Percentiles rank a stretch among this genome's conserved stretches.
phyloP scores from a whole-genome alignment of 2,797 vertebrate species.

The Dermochelys coriacea region DNA sequence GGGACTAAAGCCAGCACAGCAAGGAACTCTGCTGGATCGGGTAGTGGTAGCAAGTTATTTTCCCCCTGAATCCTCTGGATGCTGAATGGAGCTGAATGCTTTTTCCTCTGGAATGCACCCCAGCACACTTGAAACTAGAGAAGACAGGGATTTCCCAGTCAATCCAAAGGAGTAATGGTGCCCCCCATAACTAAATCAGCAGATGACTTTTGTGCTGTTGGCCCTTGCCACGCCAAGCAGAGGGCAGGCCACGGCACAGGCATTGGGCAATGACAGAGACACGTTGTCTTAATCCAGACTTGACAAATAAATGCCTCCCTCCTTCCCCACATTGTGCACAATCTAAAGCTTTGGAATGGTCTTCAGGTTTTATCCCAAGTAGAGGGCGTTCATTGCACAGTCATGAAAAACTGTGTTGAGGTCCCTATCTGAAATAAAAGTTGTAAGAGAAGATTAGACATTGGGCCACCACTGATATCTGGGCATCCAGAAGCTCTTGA shows the following conservation, averaged over 20 bases:
- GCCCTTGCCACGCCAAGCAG: not conserved
- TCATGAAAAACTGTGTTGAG: not conserved
- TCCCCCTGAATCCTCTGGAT: not conserved
- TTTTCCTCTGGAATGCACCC: not conserved
- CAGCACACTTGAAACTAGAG: not conserved
- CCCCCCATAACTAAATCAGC: too few species aligned
- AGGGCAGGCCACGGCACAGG: not conserved
- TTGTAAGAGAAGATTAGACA: not conserved
- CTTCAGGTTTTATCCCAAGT: not conserved
- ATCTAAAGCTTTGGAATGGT: not conserved
- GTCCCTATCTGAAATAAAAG: slow-evolving; percentile 4
- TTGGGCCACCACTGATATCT: not conserved
- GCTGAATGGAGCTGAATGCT: not conserved
- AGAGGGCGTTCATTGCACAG: not conserved
- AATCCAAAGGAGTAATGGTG: too few species aligned
- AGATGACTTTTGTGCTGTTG: not conserved
- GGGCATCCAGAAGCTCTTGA: fast-evolving
- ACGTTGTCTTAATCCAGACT: too few species aligned
- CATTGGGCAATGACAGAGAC: not conserved
- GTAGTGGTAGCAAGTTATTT: too few species aligned
- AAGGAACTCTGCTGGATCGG: not conserved
- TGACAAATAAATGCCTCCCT: not conserved
- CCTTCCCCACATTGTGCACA: not conserved
- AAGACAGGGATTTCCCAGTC: too few species aligned
- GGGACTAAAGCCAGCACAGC: not conserved